phyloP scores from a whole-genome alignment of 2,888 invertebrate genomes.

The Emmelina monodactyla region DNA sequence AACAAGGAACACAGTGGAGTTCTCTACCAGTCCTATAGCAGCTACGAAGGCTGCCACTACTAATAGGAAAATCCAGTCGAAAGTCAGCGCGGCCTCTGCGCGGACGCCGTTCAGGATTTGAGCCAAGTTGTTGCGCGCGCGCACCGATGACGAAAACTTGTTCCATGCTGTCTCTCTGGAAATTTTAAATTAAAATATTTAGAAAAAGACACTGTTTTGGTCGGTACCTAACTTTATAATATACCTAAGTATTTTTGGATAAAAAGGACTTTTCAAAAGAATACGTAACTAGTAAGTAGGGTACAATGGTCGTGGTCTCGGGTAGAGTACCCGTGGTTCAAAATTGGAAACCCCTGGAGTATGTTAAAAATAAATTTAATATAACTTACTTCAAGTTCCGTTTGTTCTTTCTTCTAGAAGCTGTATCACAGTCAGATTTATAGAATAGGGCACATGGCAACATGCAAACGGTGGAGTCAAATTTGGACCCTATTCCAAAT shows the following conservation, averaged over 20 bases:
- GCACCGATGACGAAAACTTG: constrained; percentile 70
- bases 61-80: constrained; percentile 77
- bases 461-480: constrained; percentile 67
- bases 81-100: constrained; percentile 74
- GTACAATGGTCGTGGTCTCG: too few species aligned
- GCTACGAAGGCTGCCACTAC: constrained; percentile 79
- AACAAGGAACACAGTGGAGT: constrained; percentile 76
- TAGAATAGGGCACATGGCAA: constrained; percentile 70
- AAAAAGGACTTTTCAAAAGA: too few species aligned
- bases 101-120: constrained; percentile 75
- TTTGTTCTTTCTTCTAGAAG: constrained; percentile 1
- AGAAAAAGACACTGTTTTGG: too few species aligned
- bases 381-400: not conserved
- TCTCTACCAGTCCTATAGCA: constrained; percentile 76
- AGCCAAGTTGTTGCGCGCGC: constrained; percentile 72
- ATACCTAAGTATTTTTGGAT: too few species aligned
- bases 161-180: too few species aligned
- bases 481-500: constrained; percentile 68
- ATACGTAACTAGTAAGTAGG: too few species aligned
- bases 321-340: too few species aligned
- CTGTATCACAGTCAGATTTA: constrained; percentile 18
- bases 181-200: too few species aligned
- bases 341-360: too few species aligned
- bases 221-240: too few species aligned
- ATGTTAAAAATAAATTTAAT: too few species aligned